Percentiles rank a stretch among this genome's conserved stretches.
Evolutionary conservation across 2,888 invertebrate species (phyloP).

Genomic region (Euzophera pinguis): DNA sequence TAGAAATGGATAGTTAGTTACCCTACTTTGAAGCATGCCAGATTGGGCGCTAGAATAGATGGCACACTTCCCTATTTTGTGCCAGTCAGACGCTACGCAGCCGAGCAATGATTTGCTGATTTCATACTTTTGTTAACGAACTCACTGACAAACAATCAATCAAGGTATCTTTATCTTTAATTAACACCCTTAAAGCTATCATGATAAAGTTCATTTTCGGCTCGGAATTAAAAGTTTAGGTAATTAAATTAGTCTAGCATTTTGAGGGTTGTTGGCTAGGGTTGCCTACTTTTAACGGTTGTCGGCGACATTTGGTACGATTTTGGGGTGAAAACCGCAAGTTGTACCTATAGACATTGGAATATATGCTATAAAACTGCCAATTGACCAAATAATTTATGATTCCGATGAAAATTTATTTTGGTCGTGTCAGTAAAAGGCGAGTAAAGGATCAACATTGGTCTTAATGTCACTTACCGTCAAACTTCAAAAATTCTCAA

Average conservation of each 20-base stretch:
- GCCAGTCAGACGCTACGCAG: no score
- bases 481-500: no score
- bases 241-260: slow-evolving; percentile 11
- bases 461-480: no score
- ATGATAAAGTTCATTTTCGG: slow-evolving; percentile 1
- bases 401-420: neutral
- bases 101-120: slow-evolving; percentile 12
- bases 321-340: slow-evolving; percentile 5
- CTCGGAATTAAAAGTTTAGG: neutral
- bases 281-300: neutral
- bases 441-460: no score
- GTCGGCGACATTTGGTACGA: neutral
- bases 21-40: no score
- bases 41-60: no score
- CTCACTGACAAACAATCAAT: slow-evolving; percentile 9
- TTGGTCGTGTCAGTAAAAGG: no score
- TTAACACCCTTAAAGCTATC: neutral
- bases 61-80: no score
- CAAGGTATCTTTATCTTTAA: neutral
- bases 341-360: neutral
- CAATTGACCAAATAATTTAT: neutral
- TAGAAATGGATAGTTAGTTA: no score
- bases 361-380: neutral
- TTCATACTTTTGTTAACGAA: slow-evolving; percentile 13
- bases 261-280: slow-evolving; percentile 8